Base-by-base conservation (phyloP, 2,113 vertebrate species). In the Brachirus orientalis region DNA sequence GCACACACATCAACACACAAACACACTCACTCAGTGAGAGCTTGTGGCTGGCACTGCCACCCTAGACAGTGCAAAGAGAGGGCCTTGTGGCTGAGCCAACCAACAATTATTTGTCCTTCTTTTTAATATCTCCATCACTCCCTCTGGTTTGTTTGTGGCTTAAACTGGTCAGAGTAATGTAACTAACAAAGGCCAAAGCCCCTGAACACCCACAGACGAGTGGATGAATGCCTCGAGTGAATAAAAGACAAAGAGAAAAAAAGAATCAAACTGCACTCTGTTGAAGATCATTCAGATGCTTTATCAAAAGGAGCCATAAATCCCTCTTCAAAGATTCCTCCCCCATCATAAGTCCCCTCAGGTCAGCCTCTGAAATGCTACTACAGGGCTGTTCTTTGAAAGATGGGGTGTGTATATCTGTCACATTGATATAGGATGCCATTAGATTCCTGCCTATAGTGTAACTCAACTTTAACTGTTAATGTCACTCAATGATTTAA, bases 21-120 rank as follows among this genome's bases (percentile, higher is more conserved):
- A 20, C 56, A 75, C 76, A 69, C 69, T 77, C 70, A 76, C 45
- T 19, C 60, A 82, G 37, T 77, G 58, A 85, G 69, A 59, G 54
- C 78, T 75, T 75, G 88, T 84, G 88, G 86, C 88, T 91, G 91
- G 90, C 86, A 88, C 86, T 79, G 77, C 86, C 87, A 88, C 87
- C 66, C 77, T 75, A 87, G 79, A 83, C 70, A 73, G 62, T 53
- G 69, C 63, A 59, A 19, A 66, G 77, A 73, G 36, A 65, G 61
- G 37, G 48, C 65, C 55, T 43, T 19, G 75, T 80, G 84, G 86
- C 79, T 77, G 77, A 83, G 74, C 56, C 17, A 46, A 54, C 53
- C 16, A 13, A 10, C 38, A 2, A 9, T 13, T 3, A 10, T 37
- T 50, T 60, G 9, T 18, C 50, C 54, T 44, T 14, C 37, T 50